Evolutionary conservation across 2,888 invertebrate genomes (phyloP), one percentile per base, ranked within the genome.

Genomic region (Ectemnius cavifrons): DNA sequence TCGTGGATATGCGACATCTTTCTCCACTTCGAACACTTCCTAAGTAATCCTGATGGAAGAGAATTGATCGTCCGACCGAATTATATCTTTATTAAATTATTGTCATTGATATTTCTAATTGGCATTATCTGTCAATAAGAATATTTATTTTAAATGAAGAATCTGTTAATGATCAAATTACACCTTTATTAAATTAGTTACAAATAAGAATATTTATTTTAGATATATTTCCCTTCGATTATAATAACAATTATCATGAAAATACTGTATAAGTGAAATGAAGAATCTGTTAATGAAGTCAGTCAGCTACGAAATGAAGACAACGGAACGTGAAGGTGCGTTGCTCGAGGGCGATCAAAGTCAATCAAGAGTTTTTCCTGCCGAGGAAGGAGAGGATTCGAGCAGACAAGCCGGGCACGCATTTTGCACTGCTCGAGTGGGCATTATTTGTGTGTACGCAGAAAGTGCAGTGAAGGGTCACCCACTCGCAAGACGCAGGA

Each of bases 391-490:
- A 1, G 8, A 37, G 37, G 37, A 37, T 37, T 11, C 37, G 8
- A 37, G 37, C 58, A 16, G 72, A 66, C 72, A 79, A 49, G 37
- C 16, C 63, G 67, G 65, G 70, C 68, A 75, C 73, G 77, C 75
- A 63, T 71, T 83, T 84, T 82, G 63, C 73, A 57, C 56, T 61
- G 65, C 49, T 47, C 60, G 69, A 66, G 70, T 60, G 57, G 57
- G 63, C 75, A 37, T 37, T 37, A 37, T 85, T 87, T 87, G 87
- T 88, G 88, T 86, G 88, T 78, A 88, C 88, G 87, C 88, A 88
- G 87, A 88, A 87, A 85, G 68, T 71, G 71, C 71, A 65, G 74
- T n/a, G n/a, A 79, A 84, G 89, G 84, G 86, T 79, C 88, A 87
- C 88, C 87, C 88, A 88, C 86, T 85, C 85, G 78, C 81, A 60